Conservation (phyloP, 30 jellyfish, hydroid and myxozoan species). For the Hydractinia echinata region DNA sequence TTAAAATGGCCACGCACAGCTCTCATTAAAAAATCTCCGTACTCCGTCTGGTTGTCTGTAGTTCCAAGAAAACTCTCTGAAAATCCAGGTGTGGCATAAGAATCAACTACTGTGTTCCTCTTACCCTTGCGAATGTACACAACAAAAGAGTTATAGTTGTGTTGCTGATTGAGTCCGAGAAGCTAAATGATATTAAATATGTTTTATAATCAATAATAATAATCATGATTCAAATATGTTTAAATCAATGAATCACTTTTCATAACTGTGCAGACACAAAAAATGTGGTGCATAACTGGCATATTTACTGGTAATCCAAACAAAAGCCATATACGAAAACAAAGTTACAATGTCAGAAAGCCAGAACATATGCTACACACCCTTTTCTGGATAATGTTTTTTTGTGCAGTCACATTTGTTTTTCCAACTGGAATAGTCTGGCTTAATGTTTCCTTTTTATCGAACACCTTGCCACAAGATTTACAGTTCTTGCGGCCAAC, state of each 20-base stretch:
- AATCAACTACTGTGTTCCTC: conserved; percentile 1
- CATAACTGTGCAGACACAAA: no score
- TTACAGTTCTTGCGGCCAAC: conserved; percentile 7
- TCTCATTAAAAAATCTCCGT: background rate
- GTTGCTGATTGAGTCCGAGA: conserved; percentile 4
- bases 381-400: conserved; percentile 4
- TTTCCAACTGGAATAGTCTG: background rate
- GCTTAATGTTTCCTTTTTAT: background rate
- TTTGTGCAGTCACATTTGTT: conserved; percentile 4
- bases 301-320: no score
- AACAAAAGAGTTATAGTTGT: background rate
- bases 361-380: background rate
- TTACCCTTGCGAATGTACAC: background rate
- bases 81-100: conserved; percentile 1
- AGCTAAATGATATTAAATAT: background rate
- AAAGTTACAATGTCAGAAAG: no score
- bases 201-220: no score
- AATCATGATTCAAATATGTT: no score
- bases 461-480: background rate
- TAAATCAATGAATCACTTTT: no score
- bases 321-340: no score
- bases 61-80: conserved; percentile 8
- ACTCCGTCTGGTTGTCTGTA: background rate
- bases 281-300: no score
- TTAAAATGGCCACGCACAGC: conserved; percentile 6